A percentile compares a stretch with the other conserved stretches of the same genome.
phyloP scores from a whole-genome alignment of 1,140 invertebrate genomes.

The Lordiphosa mommai region DNA sequence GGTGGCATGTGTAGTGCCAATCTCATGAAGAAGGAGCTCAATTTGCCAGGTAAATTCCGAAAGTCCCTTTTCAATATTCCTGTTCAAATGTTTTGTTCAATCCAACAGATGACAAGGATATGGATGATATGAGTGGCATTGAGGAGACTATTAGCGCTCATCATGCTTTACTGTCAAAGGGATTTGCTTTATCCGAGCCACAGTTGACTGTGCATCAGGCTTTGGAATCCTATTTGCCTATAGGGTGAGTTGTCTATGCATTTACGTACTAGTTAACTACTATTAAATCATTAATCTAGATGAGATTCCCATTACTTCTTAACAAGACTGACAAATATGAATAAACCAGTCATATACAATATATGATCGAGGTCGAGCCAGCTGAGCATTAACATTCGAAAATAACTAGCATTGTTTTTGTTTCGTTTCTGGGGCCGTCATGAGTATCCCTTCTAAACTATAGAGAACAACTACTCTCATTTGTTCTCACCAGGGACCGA shows the following conservation, averaged over 20 bases:
- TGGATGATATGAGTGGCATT: conserved; percentile 86
- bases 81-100: background rate
- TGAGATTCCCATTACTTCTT: background rate
- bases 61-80: background rate
- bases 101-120: conserved; percentile 85
- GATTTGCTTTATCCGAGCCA: conserved; percentile 91
- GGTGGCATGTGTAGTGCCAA: conserved; percentile 94
- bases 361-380: too few species aligned
- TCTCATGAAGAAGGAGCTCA: conserved; percentile 92
- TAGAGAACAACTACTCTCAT: too few species aligned
- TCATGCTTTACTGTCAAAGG: conserved; percentile 89
- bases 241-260: conserved; percentile 87
- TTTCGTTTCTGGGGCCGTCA: too few species aligned
- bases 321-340: conserved; percentile 1
- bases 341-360: too few species aligned
- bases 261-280: conserved; percentile 1
- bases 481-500: too few species aligned
- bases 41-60: conserved; percentile 83
- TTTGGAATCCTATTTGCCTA: conserved; percentile 92
- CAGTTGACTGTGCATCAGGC: conserved; percentile 93
- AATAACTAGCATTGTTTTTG: too few species aligned
- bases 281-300: background rate
- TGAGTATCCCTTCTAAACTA: too few species aligned
- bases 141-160: conserved; percentile 89
- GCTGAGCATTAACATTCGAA: too few species aligned